Evolutionary conservation across 2,888 invertebrate genomes (phyloP), one percentile per base, ranked within the genome.

Genomic region (Nomada flava): DNA sequence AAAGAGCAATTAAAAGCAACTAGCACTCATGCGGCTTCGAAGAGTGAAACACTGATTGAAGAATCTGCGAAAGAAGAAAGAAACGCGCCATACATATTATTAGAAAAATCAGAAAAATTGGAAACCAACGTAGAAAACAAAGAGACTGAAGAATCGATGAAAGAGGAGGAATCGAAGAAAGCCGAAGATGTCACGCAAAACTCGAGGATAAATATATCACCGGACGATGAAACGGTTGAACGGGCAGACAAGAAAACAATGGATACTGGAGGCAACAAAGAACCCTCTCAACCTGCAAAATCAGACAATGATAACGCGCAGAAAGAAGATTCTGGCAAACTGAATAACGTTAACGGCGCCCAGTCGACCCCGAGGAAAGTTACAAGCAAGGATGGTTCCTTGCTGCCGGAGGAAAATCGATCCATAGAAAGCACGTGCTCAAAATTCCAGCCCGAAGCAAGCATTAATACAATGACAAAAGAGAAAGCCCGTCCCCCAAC

Each of bases 401-500:
- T 18, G 2, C 13, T 13, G 15, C 57, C 26, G 15, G 13, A 10
- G 2, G 13, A 57, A 52, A 50, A n/a, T 2, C 23, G 3, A 4
- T 9, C 15, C 13, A 13, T 1, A 11, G 62, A 50, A 2, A 18
- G 52, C 0, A 36, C 42, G 3, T n/a, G 15, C 7, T 20, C 55
- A 9, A n/a, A 29, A 13, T 18, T n/a, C 0, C 18, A 50, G 9
- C 11, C 44, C 10, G 3, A 11, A 42, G n/a, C 1, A 1, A 44
- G 26, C 2, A 36, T 10, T 47, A 0, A 5, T 0, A 29, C 52
- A 0, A 5, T 2, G 3, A 26, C 20, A 4, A 55, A 72, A 18
- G 52, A 42, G 18, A 52, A 71, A 11, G 50, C 59, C 3, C 55
- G 59, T 23, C 76, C 76, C 0, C 76, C 83, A 2, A 57, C 79